A percentile compares a stretch with the other conserved stretches of the same genome.
Evolutionary conservation across 2,888 invertebrate genomes (phyloP).

Genomic region (Dynastes grantii): DNA sequence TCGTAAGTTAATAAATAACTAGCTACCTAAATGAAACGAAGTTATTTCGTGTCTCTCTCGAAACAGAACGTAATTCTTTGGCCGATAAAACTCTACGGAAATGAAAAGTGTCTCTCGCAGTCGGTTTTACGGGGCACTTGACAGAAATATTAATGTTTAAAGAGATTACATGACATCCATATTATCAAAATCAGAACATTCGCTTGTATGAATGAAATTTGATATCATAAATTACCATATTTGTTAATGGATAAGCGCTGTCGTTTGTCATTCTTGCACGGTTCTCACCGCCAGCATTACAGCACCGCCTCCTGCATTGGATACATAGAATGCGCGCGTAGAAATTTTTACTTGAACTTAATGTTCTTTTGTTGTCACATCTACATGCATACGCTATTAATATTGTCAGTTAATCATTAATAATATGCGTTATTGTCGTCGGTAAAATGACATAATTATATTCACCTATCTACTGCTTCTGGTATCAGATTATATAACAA

Average conservation of each 20-base stretch:
- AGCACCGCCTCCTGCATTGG: background rate
- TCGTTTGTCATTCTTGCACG: slow-evolving; percentile 20
- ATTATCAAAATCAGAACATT: background rate
- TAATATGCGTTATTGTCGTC: slow-evolving; percentile 39
- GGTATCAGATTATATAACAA: slow-evolving; percentile 55
- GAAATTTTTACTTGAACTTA: slow-evolving; percentile 22
- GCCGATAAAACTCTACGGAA: background rate
- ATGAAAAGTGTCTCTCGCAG: background rate
- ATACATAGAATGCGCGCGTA: background rate
- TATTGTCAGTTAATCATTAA: slow-evolving; percentile 47
- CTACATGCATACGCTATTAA: slow-evolving; percentile 37
- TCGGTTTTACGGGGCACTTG: background rate
- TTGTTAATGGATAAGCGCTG: slow-evolving; percentile 32
- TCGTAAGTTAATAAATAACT: too few relatives aligned
- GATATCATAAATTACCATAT: background rate
- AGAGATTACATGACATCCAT: background rate
- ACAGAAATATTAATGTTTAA: slow-evolving; percentile 8
- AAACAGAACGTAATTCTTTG: background rate
- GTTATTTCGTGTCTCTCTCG: too few relatives aligned
- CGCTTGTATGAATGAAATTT: background rate
- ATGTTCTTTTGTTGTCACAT: slow-evolving; percentile 34
- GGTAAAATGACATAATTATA: slow-evolving; percentile 49
- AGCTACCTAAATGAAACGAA: too few relatives aligned
- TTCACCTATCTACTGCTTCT: slow-evolving; percentile 42
- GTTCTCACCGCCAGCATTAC: background rate